phyloP scores from a whole-genome alignment of 2,113 vertebrate genomes.

The Psammodynastes pulverulentus region DNA sequence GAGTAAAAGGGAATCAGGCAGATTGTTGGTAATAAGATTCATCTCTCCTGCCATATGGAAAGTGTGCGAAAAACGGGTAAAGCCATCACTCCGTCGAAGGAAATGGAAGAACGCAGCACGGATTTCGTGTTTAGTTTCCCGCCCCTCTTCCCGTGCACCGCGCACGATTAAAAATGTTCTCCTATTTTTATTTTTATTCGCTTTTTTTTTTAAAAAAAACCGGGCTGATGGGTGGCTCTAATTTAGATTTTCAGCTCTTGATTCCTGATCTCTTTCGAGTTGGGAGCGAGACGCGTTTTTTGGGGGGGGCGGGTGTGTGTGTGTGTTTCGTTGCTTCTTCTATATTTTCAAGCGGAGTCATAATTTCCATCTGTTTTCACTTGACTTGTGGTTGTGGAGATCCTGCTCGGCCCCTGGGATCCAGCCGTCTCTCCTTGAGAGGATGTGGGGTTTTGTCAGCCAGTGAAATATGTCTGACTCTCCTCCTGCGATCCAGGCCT shows the following conservation, averaged over 20 bases:
- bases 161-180: not conserved
- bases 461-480: constrained; percentile 78
- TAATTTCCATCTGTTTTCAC: constrained; percentile 80
- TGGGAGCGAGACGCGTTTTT: constrained; percentile 54
- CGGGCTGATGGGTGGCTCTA: not conserved
- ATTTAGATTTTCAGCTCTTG: constrained; percentile 30
- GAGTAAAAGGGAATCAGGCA: constrained; percentile 35
- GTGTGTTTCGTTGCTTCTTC: no score
- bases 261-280: constrained; percentile 51
- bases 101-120: not conserved
- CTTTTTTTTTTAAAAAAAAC: no score
- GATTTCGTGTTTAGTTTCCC: not conserved
- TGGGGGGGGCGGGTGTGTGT: no score
- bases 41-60: not conserved
- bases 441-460: constrained; percentile 84
- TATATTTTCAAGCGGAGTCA: constrained; percentile 64
- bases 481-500: not conserved
- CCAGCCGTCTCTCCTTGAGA: constrained; percentile 69
- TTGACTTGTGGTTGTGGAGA: constrained; percentile 78
- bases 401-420: constrained; percentile 75
- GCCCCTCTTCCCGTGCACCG: no score
- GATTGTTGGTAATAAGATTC: constrained; percentile 9
- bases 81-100: constrained; percentile 12
- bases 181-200: not conserved
- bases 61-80: not conserved